A percentile compares a stretch with the other conserved stretches of the same genome.
These are phyloP conservation scores for Todiramphus chloris DNA, from an alignment of 2,113 vertebrate genomes.

Conservation along the genomic window DNA sequence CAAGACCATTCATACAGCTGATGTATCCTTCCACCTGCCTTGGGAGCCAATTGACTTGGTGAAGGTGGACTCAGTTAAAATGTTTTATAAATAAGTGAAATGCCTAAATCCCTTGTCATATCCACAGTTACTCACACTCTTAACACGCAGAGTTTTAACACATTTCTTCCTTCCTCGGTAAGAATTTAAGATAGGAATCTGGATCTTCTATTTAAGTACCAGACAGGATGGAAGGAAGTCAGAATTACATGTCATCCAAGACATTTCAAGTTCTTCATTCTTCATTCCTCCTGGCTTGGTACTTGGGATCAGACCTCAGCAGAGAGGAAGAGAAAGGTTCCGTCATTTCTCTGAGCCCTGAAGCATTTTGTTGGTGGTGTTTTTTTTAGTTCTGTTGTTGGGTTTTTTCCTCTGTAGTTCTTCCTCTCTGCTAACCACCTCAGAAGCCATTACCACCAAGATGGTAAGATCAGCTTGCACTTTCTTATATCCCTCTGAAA, in stretches of 20 bases:
- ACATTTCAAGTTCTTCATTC: not conserved
- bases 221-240: not conserved
- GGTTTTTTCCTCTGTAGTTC: not conserved
- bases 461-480: not conserved
- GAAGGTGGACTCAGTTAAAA: not conserved
- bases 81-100: conserved; percentile 3
- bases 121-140: not conserved
- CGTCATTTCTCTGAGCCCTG: not conserved
- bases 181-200: not conserved
- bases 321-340: not conserved
- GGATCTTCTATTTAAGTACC: conserved; percentile 16
- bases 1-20: not conserved
- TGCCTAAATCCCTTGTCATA: conserved; percentile 16
- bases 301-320: not conserved
- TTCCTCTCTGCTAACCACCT: not conserved
- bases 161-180: conserved; percentile 25
- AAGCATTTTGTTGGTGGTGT: not conserved
- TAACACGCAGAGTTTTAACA: not conserved
- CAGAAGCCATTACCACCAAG: not conserved
- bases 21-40: not conserved
- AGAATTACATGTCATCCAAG: not conserved
- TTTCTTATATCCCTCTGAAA: not conserved
- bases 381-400: not conserved
- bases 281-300: not conserved
- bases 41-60: not conserved